Conservation (phyloP, 2,113 vertebrate genomes). For the Gopherus flavomarginatus region DNA sequence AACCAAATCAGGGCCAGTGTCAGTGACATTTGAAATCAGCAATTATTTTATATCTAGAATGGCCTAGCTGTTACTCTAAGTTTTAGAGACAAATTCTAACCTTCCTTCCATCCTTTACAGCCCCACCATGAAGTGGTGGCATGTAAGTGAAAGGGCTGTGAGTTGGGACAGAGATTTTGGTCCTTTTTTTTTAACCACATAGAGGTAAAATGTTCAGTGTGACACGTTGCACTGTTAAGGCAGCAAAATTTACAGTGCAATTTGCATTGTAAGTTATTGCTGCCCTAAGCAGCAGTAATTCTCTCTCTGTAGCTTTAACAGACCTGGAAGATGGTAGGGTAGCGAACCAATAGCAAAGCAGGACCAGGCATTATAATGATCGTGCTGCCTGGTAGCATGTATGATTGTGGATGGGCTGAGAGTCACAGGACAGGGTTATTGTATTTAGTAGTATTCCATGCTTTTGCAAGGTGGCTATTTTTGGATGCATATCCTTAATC, state of each 20-base stretch:
- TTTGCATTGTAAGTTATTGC: not conserved
- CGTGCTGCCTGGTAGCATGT: not conserved
- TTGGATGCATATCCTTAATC: not conserved
- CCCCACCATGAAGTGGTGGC: not conserved
- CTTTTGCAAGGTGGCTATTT: not conserved
- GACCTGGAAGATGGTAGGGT: not conserved
- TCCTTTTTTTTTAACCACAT: not conserved
- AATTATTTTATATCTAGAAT: not conserved
- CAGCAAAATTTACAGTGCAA: not conserved
- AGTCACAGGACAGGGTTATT: not conserved
- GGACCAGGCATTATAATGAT: not conserved
- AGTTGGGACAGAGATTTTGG: not conserved
- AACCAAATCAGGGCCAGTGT: not conserved
- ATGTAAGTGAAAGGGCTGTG: not conserved
- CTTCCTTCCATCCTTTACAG: not conserved
- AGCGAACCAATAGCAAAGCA: not conserved
- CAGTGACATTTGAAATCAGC: not conserved
- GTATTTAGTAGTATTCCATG: not conserved
- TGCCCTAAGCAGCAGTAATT: not conserved
- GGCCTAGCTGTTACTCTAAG: not conserved
- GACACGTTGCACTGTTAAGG: not conserved
- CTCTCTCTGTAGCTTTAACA: not conserved
- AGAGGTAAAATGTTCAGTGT: not conserved
- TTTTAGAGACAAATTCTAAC: not conserved
- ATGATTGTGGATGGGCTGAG: not conserved